Conservation (phyloP, 2,797 vertebrate genomes). For the Spondyliosoma cantharus region DNA sequence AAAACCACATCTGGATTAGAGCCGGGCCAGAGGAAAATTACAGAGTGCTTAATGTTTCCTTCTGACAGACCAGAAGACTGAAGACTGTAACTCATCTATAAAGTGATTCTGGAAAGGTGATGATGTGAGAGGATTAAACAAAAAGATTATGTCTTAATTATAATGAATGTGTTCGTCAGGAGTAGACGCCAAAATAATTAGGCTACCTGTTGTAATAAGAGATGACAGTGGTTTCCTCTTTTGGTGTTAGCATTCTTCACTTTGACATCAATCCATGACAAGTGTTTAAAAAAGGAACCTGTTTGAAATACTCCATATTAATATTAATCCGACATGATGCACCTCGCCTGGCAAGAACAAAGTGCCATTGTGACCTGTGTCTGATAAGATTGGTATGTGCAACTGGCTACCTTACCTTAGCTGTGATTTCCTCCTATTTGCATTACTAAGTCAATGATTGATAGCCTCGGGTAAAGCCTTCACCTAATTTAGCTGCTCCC, state of each 20-base stretch:
- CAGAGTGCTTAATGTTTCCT: slow-evolving; percentile 15
- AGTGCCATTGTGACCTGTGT: not conserved
- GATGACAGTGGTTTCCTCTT: not conserved
- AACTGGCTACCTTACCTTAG: not conserved
- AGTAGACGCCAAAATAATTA: slow-evolving; percentile 1
- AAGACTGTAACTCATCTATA: not conserved
- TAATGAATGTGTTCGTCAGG: not conserved
- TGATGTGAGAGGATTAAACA: not conserved
- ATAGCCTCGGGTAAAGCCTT: not conserved
- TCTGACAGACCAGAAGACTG: slow-evolving; percentile 13
- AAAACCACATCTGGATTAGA: slow-evolving; percentile 27
- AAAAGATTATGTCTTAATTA: not conserved
- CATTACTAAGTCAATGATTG: slow-evolving; percentile 13
- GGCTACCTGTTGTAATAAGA: not conserved
- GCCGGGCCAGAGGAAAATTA: slow-evolving; percentile 47
- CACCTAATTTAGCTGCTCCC: slow-evolving; percentile 29
- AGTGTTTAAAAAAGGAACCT: not conserved
- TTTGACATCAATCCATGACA: slow-evolving; percentile 4
- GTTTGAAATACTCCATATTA: not conserved
- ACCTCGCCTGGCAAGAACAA: not conserved
- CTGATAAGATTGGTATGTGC: not conserved
- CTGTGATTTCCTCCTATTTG: not conserved
- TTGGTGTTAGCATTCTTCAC: not conserved
- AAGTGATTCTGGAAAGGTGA: not conserved
- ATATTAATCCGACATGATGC: not conserved